Percentiles rank a stretch among this genome's conserved stretches.
Evolutionary conservation across 1,140 invertebrate genomes (phyloP).

Genomic region (Aricia agestis): DNA sequence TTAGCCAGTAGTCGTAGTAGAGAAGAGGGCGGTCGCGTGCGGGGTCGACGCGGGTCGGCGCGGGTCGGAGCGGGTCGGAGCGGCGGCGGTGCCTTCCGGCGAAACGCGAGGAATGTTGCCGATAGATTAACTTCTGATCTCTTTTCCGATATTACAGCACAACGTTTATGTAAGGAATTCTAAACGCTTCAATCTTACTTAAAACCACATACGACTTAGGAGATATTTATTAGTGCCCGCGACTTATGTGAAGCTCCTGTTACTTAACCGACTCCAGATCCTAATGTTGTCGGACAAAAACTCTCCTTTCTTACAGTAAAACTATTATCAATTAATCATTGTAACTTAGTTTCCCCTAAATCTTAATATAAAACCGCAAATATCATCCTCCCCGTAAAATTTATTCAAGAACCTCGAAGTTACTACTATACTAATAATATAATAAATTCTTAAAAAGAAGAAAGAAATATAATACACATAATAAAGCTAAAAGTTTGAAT

Average conservation of each 20-base stretch:
- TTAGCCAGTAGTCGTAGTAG: slow-evolving; percentile 44
- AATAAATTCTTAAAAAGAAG: too few relatives aligned
- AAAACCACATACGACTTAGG: slow-evolving; percentile 41
- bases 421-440: too few relatives aligned
- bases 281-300: background rate
- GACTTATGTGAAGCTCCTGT: slow-evolving; percentile 28
- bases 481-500: too few relatives aligned
- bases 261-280: background rate
- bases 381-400: too few relatives aligned
- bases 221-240: slow-evolving; percentile 28
- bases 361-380: too few relatives aligned
- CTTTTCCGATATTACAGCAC: slow-evolving; percentile 71
- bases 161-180: slow-evolving; percentile 69
- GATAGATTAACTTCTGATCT: slow-evolving; percentile 76
- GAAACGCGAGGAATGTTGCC: slow-evolving; percentile 71
- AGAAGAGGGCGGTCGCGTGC: slow-evolving; percentile 46
- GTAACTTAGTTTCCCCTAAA: too few relatives aligned
- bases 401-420: too few relatives aligned
- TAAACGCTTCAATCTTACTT: slow-evolving; percentile 65
- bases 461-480: too few relatives aligned
- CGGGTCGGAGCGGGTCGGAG: slow-evolving; percentile 45
- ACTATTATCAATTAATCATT: background rate
- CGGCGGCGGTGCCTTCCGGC: slow-evolving; percentile 67
- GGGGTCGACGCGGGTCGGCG: slow-evolving; percentile 45
- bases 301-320: background rate